A percentile compares a stretch with the other conserved stretches of the same genome.
Evolutionary conservation across 2,797 vertebrate species (phyloP).

Genomic region (Acomys russatus): DNA sequence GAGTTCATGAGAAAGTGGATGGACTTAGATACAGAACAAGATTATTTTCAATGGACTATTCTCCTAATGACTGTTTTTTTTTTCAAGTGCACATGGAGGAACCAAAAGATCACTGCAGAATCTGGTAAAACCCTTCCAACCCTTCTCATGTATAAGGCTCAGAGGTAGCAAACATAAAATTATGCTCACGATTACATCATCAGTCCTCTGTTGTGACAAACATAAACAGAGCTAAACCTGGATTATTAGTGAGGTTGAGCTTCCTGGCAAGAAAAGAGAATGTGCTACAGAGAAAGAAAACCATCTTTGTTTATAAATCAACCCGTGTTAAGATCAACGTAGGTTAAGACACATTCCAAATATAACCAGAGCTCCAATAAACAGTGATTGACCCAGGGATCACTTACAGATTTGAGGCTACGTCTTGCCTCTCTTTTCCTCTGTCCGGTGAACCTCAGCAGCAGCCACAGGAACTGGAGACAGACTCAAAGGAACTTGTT

Average conservation of each 20-base stretch:
- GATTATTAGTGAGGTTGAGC: slow-evolving; percentile 28
- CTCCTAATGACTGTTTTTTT: slow-evolving; percentile 2
- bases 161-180: slow-evolving; percentile 9
- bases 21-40: slow-evolving; percentile 32
- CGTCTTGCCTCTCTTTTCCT: background rate
- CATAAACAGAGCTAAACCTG: background rate
- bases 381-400: background rate
- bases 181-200: background rate
- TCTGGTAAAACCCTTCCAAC: background rate
- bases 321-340: background rate
- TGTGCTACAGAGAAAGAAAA: slow-evolving; percentile 45
- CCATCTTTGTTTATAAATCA: background rate
- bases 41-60: slow-evolving; percentile 46
- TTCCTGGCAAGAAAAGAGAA: background rate
- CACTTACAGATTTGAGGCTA: slow-evolving; percentile 12
- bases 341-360: slow-evolving; percentile 64
- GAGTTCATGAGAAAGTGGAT: background rate
- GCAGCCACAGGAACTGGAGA: background rate
- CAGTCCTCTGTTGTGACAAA: background rate
- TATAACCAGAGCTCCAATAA: background rate
- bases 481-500: slow-evolving; percentile 18
- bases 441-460: background rate
- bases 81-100: background rate
- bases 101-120: background rate
- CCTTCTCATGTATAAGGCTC: slow-evolving; percentile 6